Evolutionary conservation across 2,113 vertebrate species (phyloP).

Genomic region (Xenopus borealis): DNA sequence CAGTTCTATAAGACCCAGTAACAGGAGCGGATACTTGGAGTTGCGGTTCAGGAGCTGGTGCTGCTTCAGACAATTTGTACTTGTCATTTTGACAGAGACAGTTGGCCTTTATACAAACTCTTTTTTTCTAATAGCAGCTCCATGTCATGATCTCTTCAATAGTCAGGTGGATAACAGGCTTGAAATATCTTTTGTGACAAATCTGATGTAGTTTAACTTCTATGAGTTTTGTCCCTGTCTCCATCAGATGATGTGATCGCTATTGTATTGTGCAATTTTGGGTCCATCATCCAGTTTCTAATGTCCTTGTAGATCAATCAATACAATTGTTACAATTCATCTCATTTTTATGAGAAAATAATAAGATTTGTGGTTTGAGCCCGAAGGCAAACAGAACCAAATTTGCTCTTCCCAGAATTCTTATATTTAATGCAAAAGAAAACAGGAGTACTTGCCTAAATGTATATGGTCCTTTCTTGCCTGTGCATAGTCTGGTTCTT

Average conservation of each 20-base stretch:
- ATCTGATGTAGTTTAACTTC: not conserved
- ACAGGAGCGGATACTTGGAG: too few species aligned
- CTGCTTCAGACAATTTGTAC: too few species aligned
- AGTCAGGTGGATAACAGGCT: not conserved
- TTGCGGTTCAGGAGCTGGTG: too few species aligned
- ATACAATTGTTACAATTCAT: not conserved
- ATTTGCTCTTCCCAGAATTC: not conserved
- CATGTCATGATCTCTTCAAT: not conserved
- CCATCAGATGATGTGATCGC: not conserved
- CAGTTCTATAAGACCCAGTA: too few species aligned
- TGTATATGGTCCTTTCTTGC: too few species aligned
- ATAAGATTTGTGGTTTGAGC: not conserved
- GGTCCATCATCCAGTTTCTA: not conserved
- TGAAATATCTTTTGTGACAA: not conserved
- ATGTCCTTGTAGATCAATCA: constrained; percentile 4
- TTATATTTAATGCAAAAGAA: not conserved
- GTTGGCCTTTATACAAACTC: too few species aligned
- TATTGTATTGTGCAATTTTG: not conserved
- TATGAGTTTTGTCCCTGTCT: not conserved
- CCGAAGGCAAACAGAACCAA: not conserved
- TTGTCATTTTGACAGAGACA: too few species aligned
- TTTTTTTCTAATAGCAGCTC: too few species aligned
- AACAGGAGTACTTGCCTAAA: not conserved
- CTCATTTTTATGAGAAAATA: not conserved
- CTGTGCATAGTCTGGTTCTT: too few species aligned